Conservation (phyloP, 2,888 invertebrate genomes). For the Gymnosoma rotundatum region DNA sequence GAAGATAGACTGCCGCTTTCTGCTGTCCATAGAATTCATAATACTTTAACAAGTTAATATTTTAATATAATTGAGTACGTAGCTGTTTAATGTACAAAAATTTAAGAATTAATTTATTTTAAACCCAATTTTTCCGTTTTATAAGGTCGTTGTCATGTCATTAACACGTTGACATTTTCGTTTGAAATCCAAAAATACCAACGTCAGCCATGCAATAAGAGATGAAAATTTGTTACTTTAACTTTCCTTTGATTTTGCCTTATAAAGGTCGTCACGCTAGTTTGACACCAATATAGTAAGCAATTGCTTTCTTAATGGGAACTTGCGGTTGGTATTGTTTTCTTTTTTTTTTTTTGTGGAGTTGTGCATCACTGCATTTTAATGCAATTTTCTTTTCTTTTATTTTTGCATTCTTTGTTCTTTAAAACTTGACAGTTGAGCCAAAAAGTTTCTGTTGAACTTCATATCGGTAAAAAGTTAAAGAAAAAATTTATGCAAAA, state of each 20-base stretch:
- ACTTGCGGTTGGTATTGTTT: background rate
- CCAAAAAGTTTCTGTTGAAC: background rate
- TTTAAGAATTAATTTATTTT: background rate
- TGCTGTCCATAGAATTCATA: too few species aligned
- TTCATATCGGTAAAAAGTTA: background rate
- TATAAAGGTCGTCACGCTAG: slow-evolving; percentile 53
- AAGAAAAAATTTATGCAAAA: too few species aligned
- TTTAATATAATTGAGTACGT: too few species aligned
- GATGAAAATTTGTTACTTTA: slow-evolving; percentile 35
- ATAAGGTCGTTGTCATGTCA: slow-evolving; percentile 60
- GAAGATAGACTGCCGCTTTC: too few species aligned
- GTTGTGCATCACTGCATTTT: slow-evolving; percentile 35
- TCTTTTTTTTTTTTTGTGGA: background rate
- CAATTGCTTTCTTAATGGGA: slow-evolving; percentile 25
- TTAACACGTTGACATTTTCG: slow-evolving; percentile 52
- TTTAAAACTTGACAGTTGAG: background rate
- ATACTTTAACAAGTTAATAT: too few species aligned
- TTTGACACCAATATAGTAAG: slow-evolving; percentile 42
- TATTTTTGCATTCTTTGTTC: slow-evolving; percentile 16
- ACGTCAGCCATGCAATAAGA: slow-evolving; percentile 27
- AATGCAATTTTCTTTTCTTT: slow-evolving; percentile 42
- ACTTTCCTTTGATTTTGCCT: slow-evolving; percentile 22
- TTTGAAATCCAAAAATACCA: background rate
- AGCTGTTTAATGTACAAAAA: too few species aligned
- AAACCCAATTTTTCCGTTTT: slow-evolving; percentile 13